A percentile compares a stretch with the other conserved stretches of the same genome.
phyloP scores from a whole-genome alignment of 2,888 invertebrate genomes.

The Flexamia atlantica region DNA sequence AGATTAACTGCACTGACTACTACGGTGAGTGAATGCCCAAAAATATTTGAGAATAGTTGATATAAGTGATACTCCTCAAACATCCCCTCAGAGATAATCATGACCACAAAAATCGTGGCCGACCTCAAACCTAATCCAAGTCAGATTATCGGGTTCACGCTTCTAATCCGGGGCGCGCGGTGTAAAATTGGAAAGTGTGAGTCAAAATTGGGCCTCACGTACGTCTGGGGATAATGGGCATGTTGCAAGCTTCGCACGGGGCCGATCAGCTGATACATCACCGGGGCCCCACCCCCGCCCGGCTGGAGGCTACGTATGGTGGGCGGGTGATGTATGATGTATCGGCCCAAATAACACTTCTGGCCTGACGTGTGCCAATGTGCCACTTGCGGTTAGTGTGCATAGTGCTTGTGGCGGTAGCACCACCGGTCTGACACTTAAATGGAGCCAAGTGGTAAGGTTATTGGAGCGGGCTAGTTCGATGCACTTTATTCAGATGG shows the following conservation, averaged over 20 bases:
- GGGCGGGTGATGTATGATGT: background rate
- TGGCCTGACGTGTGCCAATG: background rate
- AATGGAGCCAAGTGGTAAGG: too few relatives aligned
- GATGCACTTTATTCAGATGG: too few relatives aligned
- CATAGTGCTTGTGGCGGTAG: background rate
- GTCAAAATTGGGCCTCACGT: slow-evolving; percentile 22
- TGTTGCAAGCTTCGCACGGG: background rate
- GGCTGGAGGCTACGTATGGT: background rate
- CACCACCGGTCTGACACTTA: too few relatives aligned
- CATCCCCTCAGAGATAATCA: too few relatives aligned
- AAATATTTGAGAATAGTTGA: too few relatives aligned
- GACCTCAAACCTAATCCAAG: too few relatives aligned
- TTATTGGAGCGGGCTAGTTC: too few relatives aligned
- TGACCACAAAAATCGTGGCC: too few relatives aligned
- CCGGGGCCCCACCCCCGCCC: background rate
- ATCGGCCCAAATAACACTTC: slow-evolving; percentile 32
- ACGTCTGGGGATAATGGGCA: slow-evolving; percentile 4
- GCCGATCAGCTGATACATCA: slow-evolving; percentile 27
- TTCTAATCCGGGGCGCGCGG: background rate
- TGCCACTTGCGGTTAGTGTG: background rate
- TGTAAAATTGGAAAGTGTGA: slow-evolving; percentile 29
- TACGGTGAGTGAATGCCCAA: too few relatives aligned
- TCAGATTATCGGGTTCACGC: slow-evolving; percentile 12
- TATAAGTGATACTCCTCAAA: too few relatives aligned
- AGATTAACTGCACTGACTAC: too few relatives aligned